Evolutionary conservation across 2,113 vertebrate species (phyloP).

Genomic region (Leuciscus idus): DNA sequence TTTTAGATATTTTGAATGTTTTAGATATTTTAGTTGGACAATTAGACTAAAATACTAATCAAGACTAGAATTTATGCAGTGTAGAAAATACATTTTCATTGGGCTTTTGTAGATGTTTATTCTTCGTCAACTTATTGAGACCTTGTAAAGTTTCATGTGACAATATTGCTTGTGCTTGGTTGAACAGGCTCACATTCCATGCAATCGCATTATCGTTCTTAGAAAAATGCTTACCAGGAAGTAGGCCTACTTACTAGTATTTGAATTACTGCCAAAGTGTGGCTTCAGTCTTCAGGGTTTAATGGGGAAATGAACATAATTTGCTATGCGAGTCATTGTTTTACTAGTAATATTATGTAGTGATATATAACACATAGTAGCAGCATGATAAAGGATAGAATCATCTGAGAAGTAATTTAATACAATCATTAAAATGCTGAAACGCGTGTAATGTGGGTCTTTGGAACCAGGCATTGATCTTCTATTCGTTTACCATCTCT

Average conservation of each 20-base stretch:
- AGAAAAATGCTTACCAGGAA: conserved; percentile 13
- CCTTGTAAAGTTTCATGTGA: conserved; percentile 9
- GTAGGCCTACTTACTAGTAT: not conserved
- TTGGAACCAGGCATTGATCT: not conserved
- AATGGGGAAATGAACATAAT: not conserved
- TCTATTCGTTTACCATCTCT: not conserved
- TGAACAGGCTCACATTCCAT: conserved; percentile 3
- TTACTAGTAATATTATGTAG: not conserved
- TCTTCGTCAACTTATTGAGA: not conserved
- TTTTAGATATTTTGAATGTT: too few relatives aligned
- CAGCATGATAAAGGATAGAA: not conserved
- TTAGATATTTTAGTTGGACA: not conserved
- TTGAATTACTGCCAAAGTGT: not conserved
- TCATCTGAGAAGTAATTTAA: not conserved
- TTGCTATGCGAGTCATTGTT: not conserved
- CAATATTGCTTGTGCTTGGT: conserved; percentile 4
- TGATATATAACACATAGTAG: not conserved
- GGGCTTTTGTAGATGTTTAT: not conserved
- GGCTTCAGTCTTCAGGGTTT: not conserved
- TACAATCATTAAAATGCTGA: not conserved
- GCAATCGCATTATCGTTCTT: not conserved
- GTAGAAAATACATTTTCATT: not conserved
- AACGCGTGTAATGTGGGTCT: not conserved
- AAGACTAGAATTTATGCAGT: not conserved
- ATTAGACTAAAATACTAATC: not conserved